A percentile compares a stretch with the other conserved stretches of the same genome.
Conservation (phyloP, 2,113 vertebrate genomes). For the Fregata magnificens region DNA sequence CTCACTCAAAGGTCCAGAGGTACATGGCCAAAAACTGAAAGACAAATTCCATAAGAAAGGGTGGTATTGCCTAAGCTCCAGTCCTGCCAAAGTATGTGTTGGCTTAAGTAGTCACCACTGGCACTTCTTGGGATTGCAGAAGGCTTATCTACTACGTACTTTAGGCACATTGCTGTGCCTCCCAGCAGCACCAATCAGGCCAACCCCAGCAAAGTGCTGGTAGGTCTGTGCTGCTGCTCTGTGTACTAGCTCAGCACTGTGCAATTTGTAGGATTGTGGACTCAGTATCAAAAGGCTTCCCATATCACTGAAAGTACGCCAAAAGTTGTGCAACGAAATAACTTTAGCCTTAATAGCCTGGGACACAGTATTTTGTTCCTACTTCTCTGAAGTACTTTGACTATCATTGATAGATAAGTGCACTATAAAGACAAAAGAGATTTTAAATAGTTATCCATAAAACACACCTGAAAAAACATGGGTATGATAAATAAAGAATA, state of each 20-base stretch:
- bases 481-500: background rate
- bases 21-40: background rate
- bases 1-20: background rate
- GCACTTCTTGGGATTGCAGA: background rate
- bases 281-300: background rate
- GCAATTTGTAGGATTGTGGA: background rate
- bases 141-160: background rate
- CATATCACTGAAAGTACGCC: background rate
- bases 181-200: background rate
- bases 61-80: background rate
- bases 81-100: background rate
- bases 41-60: background rate
- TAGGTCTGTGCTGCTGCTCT: background rate
- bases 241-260: background rate
- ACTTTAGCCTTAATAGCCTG: background rate
- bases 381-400: background rate
- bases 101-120: background rate
- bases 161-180: background rate
- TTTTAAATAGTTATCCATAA: background rate
- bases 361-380: background rate
- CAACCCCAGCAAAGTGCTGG: background rate
- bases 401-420: background rate
- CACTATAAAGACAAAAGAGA: background rate
- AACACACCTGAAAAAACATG: background rate
- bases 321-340: background rate